Percentiles rank a stretch among this genome's conserved stretches.
Conservation (phyloP, 2,888 invertebrate species). For the Cactoblastis cactorum region DNA sequence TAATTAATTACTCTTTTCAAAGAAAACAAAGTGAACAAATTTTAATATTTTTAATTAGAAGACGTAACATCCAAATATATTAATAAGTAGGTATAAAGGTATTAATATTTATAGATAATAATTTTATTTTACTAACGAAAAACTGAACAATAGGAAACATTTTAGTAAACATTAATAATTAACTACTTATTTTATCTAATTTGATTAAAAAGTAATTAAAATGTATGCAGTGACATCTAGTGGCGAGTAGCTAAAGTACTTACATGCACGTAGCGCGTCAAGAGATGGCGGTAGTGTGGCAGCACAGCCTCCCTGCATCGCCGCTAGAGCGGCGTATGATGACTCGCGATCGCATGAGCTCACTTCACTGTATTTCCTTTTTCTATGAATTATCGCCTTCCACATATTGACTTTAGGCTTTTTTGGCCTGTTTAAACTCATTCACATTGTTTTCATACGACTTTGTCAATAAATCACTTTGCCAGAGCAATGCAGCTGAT, state of each 20-base stretch:
- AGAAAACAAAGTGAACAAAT: too few relatives aligned
- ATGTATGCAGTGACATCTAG: constrained; percentile 45
- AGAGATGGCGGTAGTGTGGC: constrained; percentile 75
- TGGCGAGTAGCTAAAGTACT: constrained; percentile 59
- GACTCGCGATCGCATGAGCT: constrained; percentile 63
- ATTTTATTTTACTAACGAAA: too few relatives aligned
- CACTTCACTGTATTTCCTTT: constrained; percentile 68
- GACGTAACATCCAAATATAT: too few relatives aligned
- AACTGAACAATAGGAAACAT: too few relatives aligned
- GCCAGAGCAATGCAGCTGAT: background rate
- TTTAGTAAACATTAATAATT: too few relatives aligned
- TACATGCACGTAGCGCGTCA: constrained; percentile 72
- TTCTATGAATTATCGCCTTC: constrained; percentile 69
- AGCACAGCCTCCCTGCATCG: constrained; percentile 68
- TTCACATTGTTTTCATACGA: constrained; percentile 42
- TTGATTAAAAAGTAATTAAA: background rate
- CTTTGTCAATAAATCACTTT: constrained; percentile 22
- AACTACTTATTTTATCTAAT: too few relatives aligned
- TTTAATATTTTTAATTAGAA: too few relatives aligned
- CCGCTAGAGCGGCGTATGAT: constrained; percentile 69
- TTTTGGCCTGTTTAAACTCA: constrained; percentile 68
- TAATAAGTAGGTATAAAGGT: too few relatives aligned
- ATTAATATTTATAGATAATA: too few relatives aligned
- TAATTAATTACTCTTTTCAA: too few relatives aligned
- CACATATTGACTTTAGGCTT: constrained; percentile 67